Conservation (phyloP, 1,140 invertebrate genomes). For the Drosophila pseudoananassae region DNA sequence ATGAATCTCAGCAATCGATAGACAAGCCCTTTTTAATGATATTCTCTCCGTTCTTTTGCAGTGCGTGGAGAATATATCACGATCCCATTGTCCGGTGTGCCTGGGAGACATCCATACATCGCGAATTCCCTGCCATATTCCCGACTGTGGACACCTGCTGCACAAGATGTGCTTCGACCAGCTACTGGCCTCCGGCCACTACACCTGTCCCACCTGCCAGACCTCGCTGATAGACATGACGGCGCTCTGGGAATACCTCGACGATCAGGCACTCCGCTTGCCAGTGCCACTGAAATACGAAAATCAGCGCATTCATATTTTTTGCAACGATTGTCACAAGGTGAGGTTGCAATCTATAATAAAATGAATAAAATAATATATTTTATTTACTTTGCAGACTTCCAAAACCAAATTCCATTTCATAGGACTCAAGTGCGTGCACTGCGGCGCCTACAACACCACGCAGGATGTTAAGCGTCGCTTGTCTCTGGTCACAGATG, state of each 20-base stretch:
- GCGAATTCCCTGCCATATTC: conserved; percentile 93
- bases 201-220: conserved; percentile 94
- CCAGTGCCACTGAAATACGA: conserved; percentile 93
- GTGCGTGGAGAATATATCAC: conserved; percentile 95
- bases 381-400: conserved; percentile 86
- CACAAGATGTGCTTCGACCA: conserved; percentile 93
- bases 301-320: conserved; percentile 90
- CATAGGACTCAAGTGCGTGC: conserved; percentile 92
- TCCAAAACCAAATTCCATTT: conserved; percentile 93
- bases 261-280: conserved; percentile 91
- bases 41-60: conserved; percentile 76
- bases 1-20: conserved; percentile 1
- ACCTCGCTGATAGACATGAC: conserved; percentile 94
- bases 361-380: no score
- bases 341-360: conserved; percentile 83
- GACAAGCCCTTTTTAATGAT: background rate
- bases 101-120: conserved; percentile 95
- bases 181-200: conserved; percentile 89
- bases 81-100: conserved; percentile 94
- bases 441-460: conserved; percentile 95
- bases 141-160: conserved; percentile 92
- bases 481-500: conserved; percentile 75
- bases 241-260: conserved; percentile 91
- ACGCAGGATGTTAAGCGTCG: conserved; percentile 86
- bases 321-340: conserved; percentile 95